Conservation (phyloP, 2,797 vertebrate species). For the Chaenodraco wilsoni region DNA sequence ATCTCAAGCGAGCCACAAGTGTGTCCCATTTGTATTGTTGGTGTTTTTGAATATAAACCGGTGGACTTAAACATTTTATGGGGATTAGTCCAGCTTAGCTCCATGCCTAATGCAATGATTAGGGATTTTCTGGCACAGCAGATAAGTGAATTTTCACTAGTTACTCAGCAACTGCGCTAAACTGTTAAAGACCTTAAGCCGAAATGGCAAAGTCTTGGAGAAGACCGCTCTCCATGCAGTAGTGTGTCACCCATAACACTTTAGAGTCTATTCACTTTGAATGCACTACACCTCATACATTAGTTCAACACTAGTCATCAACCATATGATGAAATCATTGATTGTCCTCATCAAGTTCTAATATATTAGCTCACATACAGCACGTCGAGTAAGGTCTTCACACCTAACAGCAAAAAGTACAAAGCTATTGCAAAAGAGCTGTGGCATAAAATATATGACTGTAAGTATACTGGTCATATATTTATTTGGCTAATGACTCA, state of each 20-base stretch:
- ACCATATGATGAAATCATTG: neutral
- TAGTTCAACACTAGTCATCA: slow-evolving; percentile 3
- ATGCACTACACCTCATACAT: neutral
- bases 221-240: slow-evolving; percentile 28
- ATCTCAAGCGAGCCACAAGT: slow-evolving; percentile 75
- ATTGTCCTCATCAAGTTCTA: neutral
- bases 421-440: neutral
- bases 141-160: slow-evolving; percentile 84
- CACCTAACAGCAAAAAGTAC: neutral
- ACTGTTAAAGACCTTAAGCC: slow-evolving; percentile 64
- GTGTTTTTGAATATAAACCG: slow-evolving; percentile 78
- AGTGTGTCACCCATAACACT: slow-evolving; percentile 4
- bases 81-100: slow-evolving; percentile 83
- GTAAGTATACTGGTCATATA: neutral
- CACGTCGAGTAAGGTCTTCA: neutral
- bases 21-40: slow-evolving; percentile 79
- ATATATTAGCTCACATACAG: neutral
- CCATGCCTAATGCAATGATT: slow-evolving; percentile 83
- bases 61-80: slow-evolving; percentile 82
- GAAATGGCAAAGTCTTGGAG: slow-evolving; percentile 64
- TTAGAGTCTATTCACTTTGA: slow-evolving; percentile 13
- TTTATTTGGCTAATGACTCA: neutral
- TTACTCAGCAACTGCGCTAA: slow-evolving; percentile 69
- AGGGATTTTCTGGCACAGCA: slow-evolving; percentile 81
- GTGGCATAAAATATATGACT: neutral